Conservation (phyloP, 2,113 vertebrate species). For the Heterotilapia buettikoferi region DNA sequence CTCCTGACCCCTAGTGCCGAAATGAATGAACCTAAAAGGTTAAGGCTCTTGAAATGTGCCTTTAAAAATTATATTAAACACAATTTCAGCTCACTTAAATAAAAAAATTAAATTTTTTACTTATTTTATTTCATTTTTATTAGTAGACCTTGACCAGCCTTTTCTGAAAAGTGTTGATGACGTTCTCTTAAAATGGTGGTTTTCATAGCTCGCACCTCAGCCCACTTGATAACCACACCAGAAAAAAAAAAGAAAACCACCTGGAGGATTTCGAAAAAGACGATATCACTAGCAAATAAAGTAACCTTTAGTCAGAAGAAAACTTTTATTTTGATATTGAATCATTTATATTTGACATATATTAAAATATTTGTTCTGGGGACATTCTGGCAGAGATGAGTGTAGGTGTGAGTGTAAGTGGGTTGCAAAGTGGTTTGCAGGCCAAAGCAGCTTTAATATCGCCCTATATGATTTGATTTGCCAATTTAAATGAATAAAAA, state of each 20-base stretch:
- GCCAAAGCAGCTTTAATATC: background rate
- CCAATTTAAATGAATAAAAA: background rate
- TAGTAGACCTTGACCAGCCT: background rate
- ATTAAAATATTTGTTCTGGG: background rate
- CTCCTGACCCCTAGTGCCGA: slow-evolving; percentile 35
- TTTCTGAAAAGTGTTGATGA: background rate
- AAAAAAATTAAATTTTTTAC: fast-evolving
- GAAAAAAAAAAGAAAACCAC: background rate
- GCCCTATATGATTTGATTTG: background rate
- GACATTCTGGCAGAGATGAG: background rate
- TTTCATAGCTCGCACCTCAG: background rate
- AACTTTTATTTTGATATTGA: background rate
- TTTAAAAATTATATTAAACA: background rate
- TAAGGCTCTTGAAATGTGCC: background rate
- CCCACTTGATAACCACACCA: background rate
- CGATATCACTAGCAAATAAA: background rate
- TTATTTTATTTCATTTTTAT: background rate
- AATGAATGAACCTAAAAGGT: background rate
- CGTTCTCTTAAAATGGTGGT: background rate
- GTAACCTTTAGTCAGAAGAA: background rate
- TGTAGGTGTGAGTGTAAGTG: background rate
- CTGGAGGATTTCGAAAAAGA: background rate
- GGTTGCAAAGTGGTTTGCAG: background rate
- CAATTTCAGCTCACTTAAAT: background rate
- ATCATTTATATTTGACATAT: background rate